Evolutionary conservation across 53 echinoderm and acorn worm species (phyloP).

Genomic region (Antedon mediterranea): DNA sequence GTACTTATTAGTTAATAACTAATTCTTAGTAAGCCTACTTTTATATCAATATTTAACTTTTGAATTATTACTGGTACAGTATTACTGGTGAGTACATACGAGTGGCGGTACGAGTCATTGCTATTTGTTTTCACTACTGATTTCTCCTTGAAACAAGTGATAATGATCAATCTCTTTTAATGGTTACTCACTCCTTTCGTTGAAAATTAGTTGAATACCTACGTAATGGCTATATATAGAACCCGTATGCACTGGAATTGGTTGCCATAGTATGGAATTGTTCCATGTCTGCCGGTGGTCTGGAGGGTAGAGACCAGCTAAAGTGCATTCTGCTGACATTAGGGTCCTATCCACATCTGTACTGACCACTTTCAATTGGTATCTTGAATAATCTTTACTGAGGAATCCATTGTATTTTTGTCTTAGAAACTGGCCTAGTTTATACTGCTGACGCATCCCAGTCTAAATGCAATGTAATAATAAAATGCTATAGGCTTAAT

Average conservation of each 20-base stretch:
- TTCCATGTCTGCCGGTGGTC: slow-evolving; percentile 21
- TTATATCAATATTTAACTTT: no score
- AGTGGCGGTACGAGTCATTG: no score
- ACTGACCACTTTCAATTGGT: slow-evolving; percentile 44
- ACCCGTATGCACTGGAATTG: slow-evolving; percentile 74
- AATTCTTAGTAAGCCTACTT: no score
- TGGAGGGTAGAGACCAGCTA: slow-evolving; percentile 58
- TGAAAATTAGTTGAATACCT: slow-evolving; percentile 21
- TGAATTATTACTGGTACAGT: no score
- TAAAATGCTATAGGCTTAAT: background rate
- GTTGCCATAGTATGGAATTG: slow-evolving; percentile 43
- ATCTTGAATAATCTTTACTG: slow-evolving; percentile 28
- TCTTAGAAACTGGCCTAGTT: slow-evolving; percentile 53
- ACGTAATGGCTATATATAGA: slow-evolving; percentile 47
- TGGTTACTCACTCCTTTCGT: no score
- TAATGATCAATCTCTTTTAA: no score
- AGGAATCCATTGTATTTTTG: slow-evolving; percentile 40
- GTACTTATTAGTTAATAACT: no score
- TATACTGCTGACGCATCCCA: slow-evolving; percentile 63
- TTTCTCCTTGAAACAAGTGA: no score
- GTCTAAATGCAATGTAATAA: slow-evolving; percentile 17
- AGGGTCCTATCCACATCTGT: slow-evolving; percentile 55
- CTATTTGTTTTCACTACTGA: no score
- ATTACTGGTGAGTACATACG: no score
- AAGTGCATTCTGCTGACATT: slow-evolving; percentile 61